Conservation (phyloP, 2,113 vertebrate genomes). For the Himantopus leucocephalus region DNA sequence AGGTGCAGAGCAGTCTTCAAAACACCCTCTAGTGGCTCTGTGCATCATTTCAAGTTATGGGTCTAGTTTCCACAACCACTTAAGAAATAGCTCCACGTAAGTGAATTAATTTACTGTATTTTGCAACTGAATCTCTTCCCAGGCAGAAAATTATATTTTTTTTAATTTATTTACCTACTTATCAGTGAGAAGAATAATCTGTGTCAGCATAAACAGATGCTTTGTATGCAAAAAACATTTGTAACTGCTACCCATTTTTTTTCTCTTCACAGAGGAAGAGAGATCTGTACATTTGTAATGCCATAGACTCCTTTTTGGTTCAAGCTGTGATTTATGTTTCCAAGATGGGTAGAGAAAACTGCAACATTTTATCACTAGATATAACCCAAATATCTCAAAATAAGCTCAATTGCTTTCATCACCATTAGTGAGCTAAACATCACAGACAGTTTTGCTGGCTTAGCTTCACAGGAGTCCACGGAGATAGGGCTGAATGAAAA, state of each 20-base stretch:
- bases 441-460: background rate
- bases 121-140: background rate
- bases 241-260: background rate
- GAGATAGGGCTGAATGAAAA: background rate
- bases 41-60: background rate
- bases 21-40: background rate
- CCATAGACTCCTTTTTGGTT: background rate
- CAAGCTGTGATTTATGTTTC: background rate
- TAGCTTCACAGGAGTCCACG: background rate
- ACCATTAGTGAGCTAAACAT: background rate
- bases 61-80: background rate
- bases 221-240: background rate
- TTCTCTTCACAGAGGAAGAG: background rate
- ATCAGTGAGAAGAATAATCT: background rate
- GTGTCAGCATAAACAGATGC: background rate
- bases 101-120: background rate
- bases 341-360: background rate
- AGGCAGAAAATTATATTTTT: background rate
- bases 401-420: background rate
- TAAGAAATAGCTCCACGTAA: background rate
- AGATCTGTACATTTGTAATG: background rate
- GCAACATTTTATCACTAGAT: background rate
- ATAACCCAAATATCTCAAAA: background rate
- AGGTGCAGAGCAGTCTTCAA: background rate
- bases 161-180: background rate